Percentiles rank a stretch among this genome's conserved stretches.
phyloP scores from a whole-genome alignment of 2,888 invertebrate genomes.

The Dasysyrphus tricinctus region DNA sequence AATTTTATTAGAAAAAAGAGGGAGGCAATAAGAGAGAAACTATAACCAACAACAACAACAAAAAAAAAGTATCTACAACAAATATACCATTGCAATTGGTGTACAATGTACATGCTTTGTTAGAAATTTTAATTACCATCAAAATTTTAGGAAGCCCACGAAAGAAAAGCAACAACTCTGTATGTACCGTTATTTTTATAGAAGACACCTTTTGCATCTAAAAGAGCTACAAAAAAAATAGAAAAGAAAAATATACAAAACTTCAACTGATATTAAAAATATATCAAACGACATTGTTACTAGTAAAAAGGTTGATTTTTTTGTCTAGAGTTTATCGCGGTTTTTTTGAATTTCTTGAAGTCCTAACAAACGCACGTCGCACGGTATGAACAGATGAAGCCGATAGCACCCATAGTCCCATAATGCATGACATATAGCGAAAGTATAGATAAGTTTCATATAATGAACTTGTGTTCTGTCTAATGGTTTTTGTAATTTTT shows the following conservation, averaged over 20 bases:
- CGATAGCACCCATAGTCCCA: not conserved
- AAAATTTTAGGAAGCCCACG: constrained; percentile 21
- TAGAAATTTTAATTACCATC: constrained; percentile 70
- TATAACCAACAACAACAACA: not conserved
- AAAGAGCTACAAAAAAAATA: not conserved
- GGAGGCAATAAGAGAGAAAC: constrained; percentile 26
- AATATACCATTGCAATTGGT: constrained; percentile 45
- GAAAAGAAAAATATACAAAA: too few species aligned
- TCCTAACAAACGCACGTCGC: not conserved
- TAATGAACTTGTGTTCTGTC: constrained; percentile 16
- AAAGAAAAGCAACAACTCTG: not conserved
- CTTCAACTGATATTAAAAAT: not conserved
- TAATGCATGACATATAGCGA: constrained; percentile 4
- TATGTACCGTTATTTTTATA: constrained; percentile 59
- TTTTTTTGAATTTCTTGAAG: constrained; percentile 32
- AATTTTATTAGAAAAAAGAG: constrained; percentile 17
- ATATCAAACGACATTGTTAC: not conserved
- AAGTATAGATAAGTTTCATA: constrained; percentile 25
- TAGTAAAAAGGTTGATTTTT: not conserved
- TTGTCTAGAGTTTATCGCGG: constrained; percentile 53
- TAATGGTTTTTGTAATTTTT: constrained; percentile 23
- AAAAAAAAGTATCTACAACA: constrained; percentile 7
- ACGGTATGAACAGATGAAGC: constrained; percentile 3
- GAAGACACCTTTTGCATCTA: constrained; percentile 58
- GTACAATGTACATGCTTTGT: constrained; percentile 53